Evolutionary conservation across 2,113 vertebrate genomes (phyloP).

Genomic region (Eurystomus gularis): DNA sequence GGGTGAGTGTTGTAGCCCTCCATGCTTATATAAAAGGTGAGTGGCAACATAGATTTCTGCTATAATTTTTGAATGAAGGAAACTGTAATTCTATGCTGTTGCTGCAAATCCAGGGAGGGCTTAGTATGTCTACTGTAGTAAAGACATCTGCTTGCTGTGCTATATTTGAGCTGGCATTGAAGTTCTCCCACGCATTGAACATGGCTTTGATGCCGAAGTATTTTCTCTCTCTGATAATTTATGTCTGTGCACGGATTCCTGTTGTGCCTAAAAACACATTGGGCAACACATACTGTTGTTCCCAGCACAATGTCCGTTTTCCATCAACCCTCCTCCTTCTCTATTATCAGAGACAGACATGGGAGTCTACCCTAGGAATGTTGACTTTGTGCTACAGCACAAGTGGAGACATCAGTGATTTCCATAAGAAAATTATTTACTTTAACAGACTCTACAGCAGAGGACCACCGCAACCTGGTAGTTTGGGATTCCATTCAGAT

Average conservation of each 20-base stretch:
- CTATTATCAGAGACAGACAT: not conserved
- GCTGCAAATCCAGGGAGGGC: constrained; percentile 5
- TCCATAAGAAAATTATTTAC: not conserved
- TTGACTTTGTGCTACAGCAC: not conserved
- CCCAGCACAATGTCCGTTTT: not conserved
- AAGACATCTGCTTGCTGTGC: constrained; percentile 53
- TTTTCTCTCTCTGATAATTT: constrained; percentile 22
- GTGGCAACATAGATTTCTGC: not conserved
- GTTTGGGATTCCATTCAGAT: not conserved
- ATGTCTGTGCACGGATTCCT: not conserved
- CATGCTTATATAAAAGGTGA: not conserved
- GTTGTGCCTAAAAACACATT: not conserved
- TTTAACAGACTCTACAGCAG: not conserved
- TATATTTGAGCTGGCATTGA: constrained; percentile 40
- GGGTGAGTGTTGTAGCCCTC: not conserved
- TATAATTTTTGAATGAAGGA: constrained; percentile 36
- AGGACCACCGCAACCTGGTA: not conserved
- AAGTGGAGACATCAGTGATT: not conserved
- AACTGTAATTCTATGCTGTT: not conserved
- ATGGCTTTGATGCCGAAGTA: not conserved
- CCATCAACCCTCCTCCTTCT: not conserved
- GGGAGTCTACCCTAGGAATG: not conserved
- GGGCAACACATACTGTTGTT: not conserved
- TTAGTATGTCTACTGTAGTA: constrained; percentile 20
- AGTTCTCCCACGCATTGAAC: not conserved